phyloP scores from a whole-genome alignment of 2,888 invertebrate genomes.

The Baronia brevicornis region DNA sequence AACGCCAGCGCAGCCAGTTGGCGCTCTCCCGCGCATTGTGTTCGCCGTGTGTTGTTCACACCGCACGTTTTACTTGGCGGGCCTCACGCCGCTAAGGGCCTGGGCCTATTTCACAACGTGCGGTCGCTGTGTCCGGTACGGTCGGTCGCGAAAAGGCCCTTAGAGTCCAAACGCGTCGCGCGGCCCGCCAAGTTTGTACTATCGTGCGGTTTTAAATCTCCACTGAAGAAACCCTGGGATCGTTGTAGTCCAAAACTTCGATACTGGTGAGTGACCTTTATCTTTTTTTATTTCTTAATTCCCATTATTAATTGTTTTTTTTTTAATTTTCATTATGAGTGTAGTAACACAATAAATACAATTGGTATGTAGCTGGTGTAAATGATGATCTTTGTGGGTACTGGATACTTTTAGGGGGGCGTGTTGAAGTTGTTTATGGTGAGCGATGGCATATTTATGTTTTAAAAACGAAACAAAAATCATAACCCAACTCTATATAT shows the following conservation, averaged over 20 bases:
- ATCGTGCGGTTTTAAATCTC: conserved; percentile 35
- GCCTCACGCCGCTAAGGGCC: conserved; percentile 26
- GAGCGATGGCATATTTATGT: too few species aligned
- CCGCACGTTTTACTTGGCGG: conserved; percentile 51
- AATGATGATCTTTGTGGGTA: too few species aligned
- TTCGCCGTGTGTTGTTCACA: conserved; percentile 34
- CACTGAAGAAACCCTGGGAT: conserved; percentile 24
- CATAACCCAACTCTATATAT: too few species aligned
- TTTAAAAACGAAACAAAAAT: too few species aligned
- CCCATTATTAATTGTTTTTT: too few species aligned
- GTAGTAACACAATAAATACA: too few species aligned
- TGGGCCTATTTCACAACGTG: conserved; percentile 22
- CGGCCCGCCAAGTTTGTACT: conserved; percentile 34
- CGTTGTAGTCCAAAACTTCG: conserved; percentile 15
- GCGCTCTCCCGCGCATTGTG: conserved; percentile 46
- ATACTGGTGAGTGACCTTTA: conserved; percentile 36
- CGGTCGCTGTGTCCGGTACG: conserved; percentile 28
- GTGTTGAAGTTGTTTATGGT: too few species aligned
- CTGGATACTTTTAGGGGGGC: too few species aligned
- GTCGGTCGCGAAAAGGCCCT: conserved; percentile 14
- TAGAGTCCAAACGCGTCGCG: too few species aligned
- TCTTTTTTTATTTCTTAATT: conserved; percentile 10
- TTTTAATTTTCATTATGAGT: too few species aligned
- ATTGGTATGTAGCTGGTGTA: too few species aligned
- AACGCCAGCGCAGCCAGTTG: conserved; percentile 48